These are phyloP conservation scores for Lasioglossum albipes DNA, from an alignment of 1,140 invertebrate species.

Conservation along the genomic window DNA sequence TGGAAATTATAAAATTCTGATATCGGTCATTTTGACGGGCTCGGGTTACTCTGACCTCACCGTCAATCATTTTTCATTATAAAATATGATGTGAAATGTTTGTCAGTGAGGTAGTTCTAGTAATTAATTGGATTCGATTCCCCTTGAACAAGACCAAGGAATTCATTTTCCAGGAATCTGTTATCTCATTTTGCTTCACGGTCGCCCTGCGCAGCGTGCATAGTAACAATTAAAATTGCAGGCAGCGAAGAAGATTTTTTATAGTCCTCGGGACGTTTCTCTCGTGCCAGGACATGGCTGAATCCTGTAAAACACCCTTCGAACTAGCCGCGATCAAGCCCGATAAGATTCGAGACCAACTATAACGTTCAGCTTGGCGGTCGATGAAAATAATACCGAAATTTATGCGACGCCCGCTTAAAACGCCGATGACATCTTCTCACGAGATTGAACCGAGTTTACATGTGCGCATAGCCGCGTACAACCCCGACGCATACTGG, in stretches of 20 bases:
- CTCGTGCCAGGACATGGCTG: not conserved
- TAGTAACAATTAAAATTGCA: not conserved
- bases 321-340: not conserved
- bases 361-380: too few relatives aligned
- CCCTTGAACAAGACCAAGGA: too few relatives aligned
- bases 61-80: too few relatives aligned
- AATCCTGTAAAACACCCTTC: not conserved
- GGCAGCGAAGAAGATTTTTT: too few relatives aligned
- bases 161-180: too few relatives aligned
- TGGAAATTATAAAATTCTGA: not conserved
- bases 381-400: slow-evolving; percentile 14
- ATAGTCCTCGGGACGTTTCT: too few relatives aligned
- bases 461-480: slow-evolving; percentile 27
- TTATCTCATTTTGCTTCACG: not conserved
- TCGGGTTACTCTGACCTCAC: too few relatives aligned
- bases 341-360: not conserved
- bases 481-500: not conserved
- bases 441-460: slow-evolving; percentile 46
- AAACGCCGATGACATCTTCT: slow-evolving; percentile 29
- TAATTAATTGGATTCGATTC: not conserved
- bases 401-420: slow-evolving; percentile 9
- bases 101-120: too few relatives aligned
- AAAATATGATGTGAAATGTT: too few relatives aligned
- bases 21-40: too few relatives aligned
- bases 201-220: not conserved